Evolutionary conservation across 2,113 vertebrate genomes (phyloP).

Genomic region (Pterocles burchelli): DNA sequence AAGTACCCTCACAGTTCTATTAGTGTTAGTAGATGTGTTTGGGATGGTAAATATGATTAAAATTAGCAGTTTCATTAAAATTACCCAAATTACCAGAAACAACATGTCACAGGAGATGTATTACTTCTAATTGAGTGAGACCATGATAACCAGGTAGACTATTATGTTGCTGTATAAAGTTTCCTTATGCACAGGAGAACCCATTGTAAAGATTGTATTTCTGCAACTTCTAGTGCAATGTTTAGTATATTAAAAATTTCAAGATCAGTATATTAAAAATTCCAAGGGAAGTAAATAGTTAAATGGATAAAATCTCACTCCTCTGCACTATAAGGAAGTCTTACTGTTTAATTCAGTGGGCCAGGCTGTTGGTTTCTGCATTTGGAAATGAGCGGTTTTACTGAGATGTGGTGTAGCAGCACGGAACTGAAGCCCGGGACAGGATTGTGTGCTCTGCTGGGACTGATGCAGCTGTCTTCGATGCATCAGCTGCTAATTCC

Average conservation of each 20-base stretch:
- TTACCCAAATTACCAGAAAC: neutral
- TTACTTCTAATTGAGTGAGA: neutral
- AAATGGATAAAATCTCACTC: neutral
- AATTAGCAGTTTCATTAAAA: neutral
- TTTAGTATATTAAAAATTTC: neutral
- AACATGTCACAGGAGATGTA: neutral
- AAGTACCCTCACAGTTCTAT: neutral
- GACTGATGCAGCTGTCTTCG: neutral
- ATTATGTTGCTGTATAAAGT: neutral
- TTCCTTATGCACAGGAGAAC: neutral
- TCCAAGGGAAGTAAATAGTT: neutral
- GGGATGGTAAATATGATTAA: neutral
- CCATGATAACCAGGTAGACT: neutral
- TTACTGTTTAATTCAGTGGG: neutral
- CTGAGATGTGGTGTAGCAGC: neutral
- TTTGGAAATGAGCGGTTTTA: neutral
- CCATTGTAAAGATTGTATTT: neutral
- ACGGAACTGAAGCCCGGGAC: neutral
- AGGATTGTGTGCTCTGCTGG: neutral
- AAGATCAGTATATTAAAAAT: neutral
- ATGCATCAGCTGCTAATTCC: neutral
- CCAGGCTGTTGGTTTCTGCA: neutral
- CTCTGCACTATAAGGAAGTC: neutral
- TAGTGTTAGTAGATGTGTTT: neutral
- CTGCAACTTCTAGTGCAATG: neutral